These are phyloP conservation scores for Apogon hyalosoma DNA, from an alignment of 2,797 vertebrate species.

Conservation along the genomic window DNA sequence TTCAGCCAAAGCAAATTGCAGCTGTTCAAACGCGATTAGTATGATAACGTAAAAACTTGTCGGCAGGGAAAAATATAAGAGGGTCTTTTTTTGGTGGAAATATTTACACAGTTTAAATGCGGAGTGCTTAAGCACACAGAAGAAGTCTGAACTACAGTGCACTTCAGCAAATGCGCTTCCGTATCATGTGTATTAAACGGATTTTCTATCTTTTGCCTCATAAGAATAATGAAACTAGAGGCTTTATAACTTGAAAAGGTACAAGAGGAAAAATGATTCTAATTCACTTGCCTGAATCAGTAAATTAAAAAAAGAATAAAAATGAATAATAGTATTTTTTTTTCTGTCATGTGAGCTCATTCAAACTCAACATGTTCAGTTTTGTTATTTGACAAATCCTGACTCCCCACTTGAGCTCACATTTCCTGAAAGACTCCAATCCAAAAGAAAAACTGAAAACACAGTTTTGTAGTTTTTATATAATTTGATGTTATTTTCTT, in stretches of 20 bases:
- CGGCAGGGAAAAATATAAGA: slow-evolving; percentile 75
- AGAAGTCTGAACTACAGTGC: slow-evolving; percentile 46
- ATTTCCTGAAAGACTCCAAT: no score
- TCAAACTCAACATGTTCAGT: no score
- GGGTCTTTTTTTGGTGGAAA: slow-evolving; percentile 59
- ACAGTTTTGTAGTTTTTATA: no score
- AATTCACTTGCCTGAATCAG: not conserved
- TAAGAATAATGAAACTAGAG: slow-evolving; percentile 27
- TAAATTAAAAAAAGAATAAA: no score
- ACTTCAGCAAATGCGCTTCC: slow-evolving; percentile 36
- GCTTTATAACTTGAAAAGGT: slow-evolving; percentile 26
- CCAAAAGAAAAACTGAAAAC: no score
- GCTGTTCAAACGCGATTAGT: slow-evolving; percentile 95
- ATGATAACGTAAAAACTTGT: slow-evolving; percentile 85
- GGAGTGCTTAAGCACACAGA: slow-evolving; percentile 61
- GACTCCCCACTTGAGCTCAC: no score
- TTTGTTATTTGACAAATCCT: no score
- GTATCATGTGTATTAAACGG: slow-evolving; percentile 19
- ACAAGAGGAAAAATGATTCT: not conserved
- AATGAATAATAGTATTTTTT: no score
- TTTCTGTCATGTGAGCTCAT: no score
- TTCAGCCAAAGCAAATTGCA: slow-evolving; percentile 93
- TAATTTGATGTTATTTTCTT: no score
- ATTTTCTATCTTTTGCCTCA: slow-evolving; percentile 45
- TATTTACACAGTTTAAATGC: slow-evolving; percentile 81